Conservation (phyloP, 2,797 vertebrate genomes). For the Macrochelys suwanniensis region DNA sequence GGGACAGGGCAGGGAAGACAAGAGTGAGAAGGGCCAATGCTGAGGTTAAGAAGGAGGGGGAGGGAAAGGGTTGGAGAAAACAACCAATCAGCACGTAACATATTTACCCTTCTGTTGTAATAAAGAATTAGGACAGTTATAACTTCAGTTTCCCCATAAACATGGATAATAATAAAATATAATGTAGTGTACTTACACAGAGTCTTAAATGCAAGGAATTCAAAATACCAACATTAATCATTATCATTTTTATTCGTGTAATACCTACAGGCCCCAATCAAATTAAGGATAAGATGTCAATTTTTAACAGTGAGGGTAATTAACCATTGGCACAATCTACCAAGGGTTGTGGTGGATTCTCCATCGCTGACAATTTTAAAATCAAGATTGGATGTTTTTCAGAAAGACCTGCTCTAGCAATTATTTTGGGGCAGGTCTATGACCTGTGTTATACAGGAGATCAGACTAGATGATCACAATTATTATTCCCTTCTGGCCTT, state of each 20-base stretch:
- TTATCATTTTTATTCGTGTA: background rate
- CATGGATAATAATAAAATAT: background rate
- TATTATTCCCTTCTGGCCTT: background rate
- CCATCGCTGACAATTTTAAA: background rate
- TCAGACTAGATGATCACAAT: background rate
- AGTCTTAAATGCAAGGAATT: background rate
- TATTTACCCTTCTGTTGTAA: background rate
- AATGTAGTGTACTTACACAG: background rate
- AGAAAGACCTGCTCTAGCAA: too few species aligned
- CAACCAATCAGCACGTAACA: too few species aligned
- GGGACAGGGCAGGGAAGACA: too few species aligned
- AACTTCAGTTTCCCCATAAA: slow-evolving; percentile 38
- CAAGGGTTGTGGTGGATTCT: background rate
- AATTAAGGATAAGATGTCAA: too few species aligned
- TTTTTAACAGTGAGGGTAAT: too few species aligned
- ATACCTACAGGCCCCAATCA: background rate
- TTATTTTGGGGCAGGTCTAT: too few species aligned
- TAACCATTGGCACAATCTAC: too few species aligned
- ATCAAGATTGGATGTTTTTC: background rate
- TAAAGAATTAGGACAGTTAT: background rate
- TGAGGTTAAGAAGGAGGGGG: too few species aligned
- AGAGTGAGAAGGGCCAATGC: too few species aligned
- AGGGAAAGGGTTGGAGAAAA: too few species aligned
- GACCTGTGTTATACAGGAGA: background rate
- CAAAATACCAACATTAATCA: background rate